Base-by-base conservation (phyloP, 2,797 vertebrate genomes). In the Sebastes flavidus region DNA sequence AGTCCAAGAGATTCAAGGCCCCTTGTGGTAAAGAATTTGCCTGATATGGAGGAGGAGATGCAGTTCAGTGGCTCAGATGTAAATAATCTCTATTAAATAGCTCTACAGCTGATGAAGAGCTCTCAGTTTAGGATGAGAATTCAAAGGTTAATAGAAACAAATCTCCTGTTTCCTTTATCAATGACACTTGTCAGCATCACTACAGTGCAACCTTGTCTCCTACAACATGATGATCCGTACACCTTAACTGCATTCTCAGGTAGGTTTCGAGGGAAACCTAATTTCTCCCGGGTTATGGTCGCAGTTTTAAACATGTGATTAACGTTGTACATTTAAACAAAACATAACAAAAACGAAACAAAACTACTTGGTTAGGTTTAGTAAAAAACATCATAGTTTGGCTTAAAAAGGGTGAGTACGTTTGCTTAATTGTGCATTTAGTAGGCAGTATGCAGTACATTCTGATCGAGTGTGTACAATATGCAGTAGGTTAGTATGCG, bases 1-100 rank as follows among this genome's bases (percentile, higher is more conserved):
- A 82, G 61, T 82, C 63, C 36, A 42, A 70, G 30, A 69, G 25
- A 87, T 81, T 80, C 49, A 54, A 66, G 36, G 38, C 75, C 54
- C 67, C 52, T 59, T 14, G 36, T 27, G 10, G 2, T 27, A 9
- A 76, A 42, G 27, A 65, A 36, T 16, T 32, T 74, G 55, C 14
- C 62, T 56, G 54, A 58, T 29, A 30, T 10, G 12, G 49, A 65
- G 36, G 34, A 74, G 38, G 63, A 77, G 65, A 27, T n/a, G 55
- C 65, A 52, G 30, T 25, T 56, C 25, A 73, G 20, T 32, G 27
- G 58, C 72, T 63, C 18, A 69, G 24, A 59, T 78, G 66, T 76
- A 65, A 79, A 83, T 55, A 36, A 46, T 25, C 34, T 49, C 22
- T 24, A 20, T 49, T 54, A n/a, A 22, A n/a, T 18, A 20, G 4